Evolutionary conservation across 2,888 invertebrate genomes (phyloP).

Genomic region (Ornithoptera alexandrae): DNA sequence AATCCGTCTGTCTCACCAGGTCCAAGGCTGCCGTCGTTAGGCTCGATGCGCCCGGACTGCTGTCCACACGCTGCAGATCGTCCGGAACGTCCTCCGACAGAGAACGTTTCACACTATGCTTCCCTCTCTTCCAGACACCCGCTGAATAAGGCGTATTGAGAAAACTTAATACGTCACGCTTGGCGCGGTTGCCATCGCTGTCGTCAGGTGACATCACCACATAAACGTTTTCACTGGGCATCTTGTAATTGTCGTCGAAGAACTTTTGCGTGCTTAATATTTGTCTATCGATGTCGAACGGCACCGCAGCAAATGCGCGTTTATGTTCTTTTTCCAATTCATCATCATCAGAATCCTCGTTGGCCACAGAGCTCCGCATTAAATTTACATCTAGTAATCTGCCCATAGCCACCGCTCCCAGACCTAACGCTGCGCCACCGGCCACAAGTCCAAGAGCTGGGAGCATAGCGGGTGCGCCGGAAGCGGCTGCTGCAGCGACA

Average conservation of each 20-base stretch:
- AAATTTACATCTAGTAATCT: slow-evolving; percentile 84
- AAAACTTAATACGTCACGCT: slow-evolving; percentile 56
- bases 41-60: slow-evolving; percentile 47
- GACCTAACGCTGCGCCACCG: slow-evolving; percentile 89
- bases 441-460: slow-evolving; percentile 89
- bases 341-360: slow-evolving; percentile 61
- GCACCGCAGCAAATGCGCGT: slow-evolving; percentile 66
- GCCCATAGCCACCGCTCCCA: slow-evolving; percentile 90
- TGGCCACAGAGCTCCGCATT: slow-evolving; percentile 76
- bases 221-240: slow-evolving; percentile 77
- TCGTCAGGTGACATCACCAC: slow-evolving; percentile 74
- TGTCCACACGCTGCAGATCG: slow-evolving; percentile 64
- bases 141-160: slow-evolving; percentile 52
- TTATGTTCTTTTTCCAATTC: slow-evolving; percentile 79
- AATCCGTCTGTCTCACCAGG: slow-evolving; percentile 79
- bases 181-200: slow-evolving; percentile 52
- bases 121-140: slow-evolving; percentile 48
- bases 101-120: slow-evolving; percentile 56
- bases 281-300: slow-evolving; percentile 69
- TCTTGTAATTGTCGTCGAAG: slow-evolving; percentile 75
- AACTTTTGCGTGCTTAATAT: slow-evolving; percentile 65
- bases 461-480: slow-evolving; percentile 82
- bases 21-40: slow-evolving; percentile 70
- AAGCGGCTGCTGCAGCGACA: slow-evolving; percentile 74
- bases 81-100: slow-evolving; percentile 66